These are phyloP conservation scores for Antitype chi DNA, from an alignment of 2,888 invertebrate genomes.

Conservation along the genomic window DNA sequence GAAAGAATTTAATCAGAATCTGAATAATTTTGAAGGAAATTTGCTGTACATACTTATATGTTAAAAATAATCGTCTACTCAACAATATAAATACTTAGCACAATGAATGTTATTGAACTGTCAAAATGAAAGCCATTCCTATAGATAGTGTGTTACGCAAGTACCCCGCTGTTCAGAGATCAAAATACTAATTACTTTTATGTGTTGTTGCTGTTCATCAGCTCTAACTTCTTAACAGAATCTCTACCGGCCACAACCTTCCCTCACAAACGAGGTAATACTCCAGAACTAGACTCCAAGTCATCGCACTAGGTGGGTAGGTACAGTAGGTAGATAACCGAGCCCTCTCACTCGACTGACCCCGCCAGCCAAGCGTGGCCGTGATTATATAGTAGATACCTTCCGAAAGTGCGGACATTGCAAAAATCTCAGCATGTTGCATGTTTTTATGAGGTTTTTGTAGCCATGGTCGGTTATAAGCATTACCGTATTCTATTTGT, in stretches of 20 bases:
- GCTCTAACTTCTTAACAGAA: background rate
- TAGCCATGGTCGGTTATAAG: background rate
- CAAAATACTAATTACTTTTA: too few species aligned
- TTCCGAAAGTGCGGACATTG: conserved; percentile 42
- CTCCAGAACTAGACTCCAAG: background rate
- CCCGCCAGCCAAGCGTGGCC: conserved; percentile 50
- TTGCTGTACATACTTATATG: too few species aligned
- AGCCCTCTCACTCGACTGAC: conserved; percentile 42
- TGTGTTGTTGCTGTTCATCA: too few species aligned
- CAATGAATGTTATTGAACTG: too few species aligned
- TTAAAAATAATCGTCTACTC: too few species aligned
- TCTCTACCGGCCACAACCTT: background rate
- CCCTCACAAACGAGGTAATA: conserved; percentile 6
- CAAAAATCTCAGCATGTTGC: conserved; percentile 32
- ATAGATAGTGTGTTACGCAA: too few species aligned
- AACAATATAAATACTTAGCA: too few species aligned
- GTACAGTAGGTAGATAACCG: conserved; percentile 12
- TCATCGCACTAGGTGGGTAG: conserved; percentile 9
- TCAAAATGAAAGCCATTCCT: too few species aligned
- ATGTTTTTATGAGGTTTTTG: conserved; percentile 32
- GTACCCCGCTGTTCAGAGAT: too few species aligned
- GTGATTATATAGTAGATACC: conserved; percentile 40
- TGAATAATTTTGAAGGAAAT: too few species aligned
- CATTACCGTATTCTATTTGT: background rate
- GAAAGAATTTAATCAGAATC: too few species aligned